Conservation (phyloP, 2,113 vertebrate genomes). For the Ochotona curzoniae region DNA sequence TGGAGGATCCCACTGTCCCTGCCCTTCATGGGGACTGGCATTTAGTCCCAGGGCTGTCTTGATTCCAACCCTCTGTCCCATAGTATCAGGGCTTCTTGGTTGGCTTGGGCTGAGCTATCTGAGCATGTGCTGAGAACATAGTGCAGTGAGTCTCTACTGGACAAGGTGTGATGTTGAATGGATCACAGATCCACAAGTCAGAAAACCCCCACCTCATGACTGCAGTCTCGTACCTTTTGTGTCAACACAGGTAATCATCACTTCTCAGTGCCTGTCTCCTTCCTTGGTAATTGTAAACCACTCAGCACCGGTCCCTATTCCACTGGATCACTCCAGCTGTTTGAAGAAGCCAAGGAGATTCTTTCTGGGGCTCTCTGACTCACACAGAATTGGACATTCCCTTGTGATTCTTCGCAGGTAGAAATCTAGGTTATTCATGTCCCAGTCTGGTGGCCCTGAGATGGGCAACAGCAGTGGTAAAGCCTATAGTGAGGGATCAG, state of each 20-base stretch:
- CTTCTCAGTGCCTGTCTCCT: conserved; percentile 22
- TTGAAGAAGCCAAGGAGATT: neutral
- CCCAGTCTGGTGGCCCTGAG: neutral
- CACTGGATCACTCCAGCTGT: neutral
- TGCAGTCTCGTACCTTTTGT: neutral
- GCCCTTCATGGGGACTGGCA: no score
- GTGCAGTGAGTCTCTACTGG: neutral
- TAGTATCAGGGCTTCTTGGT: no score
- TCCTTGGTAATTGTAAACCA: neutral
- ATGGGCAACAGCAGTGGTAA: neutral
- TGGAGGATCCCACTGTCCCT: neutral
- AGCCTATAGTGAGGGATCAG: neutral
- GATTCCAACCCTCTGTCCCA: neutral
- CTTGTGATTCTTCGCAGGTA: neutral
- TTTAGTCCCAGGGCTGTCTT: neutral
- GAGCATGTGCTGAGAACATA: neutral
- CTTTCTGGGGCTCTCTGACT: neutral
- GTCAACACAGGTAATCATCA: neutral
- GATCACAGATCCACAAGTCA: neutral
- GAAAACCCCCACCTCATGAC: neutral
- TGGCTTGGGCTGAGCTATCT: neutral
- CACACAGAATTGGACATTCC: neutral
- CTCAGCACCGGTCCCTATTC: neutral
- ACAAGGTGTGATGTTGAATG: neutral
- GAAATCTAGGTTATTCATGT: neutral